Evolutionary conservation across 2,888 invertebrate species (phyloP).

Genomic region (Chirona hameri): DNA sequence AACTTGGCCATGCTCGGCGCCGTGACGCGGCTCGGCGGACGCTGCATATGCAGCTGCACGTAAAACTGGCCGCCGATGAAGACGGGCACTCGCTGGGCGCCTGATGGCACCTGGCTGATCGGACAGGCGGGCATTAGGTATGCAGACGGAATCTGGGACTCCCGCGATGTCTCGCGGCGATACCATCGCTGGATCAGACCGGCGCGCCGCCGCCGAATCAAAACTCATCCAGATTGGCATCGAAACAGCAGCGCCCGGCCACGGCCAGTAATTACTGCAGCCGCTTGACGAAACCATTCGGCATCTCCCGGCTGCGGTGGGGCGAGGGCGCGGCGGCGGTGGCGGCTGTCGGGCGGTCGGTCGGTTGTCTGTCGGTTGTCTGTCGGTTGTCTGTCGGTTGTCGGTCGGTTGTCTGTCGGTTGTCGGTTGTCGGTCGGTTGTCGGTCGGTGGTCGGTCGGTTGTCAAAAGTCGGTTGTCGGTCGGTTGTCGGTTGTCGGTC

Average conservation of each 20-base stretch:
- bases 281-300: not conserved
- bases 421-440: no score
- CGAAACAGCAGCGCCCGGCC: not conserved
- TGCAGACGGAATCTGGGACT: not conserved
- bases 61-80: no score
- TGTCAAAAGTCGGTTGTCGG: no score
- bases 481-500: no score
- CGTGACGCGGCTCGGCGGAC: no score
- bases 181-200: not conserved
- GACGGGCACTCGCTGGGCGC: not conserved
- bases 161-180: not conserved
- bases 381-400: no score
- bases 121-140: not conserved
- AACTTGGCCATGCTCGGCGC: no score
- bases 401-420: no score
- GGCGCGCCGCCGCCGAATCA: not conserved
- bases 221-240: conserved; percentile 6
- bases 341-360: not conserved
- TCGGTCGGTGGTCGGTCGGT: no score
- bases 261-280: not conserved
- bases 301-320: not conserved
- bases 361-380: not conserved
- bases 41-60: no score
- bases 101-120: not conserved
- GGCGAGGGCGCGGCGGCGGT: not conserved